Base-by-base conservation (phyloP, 2,888 invertebrate genomes). In the Oithona nana region DNA sequence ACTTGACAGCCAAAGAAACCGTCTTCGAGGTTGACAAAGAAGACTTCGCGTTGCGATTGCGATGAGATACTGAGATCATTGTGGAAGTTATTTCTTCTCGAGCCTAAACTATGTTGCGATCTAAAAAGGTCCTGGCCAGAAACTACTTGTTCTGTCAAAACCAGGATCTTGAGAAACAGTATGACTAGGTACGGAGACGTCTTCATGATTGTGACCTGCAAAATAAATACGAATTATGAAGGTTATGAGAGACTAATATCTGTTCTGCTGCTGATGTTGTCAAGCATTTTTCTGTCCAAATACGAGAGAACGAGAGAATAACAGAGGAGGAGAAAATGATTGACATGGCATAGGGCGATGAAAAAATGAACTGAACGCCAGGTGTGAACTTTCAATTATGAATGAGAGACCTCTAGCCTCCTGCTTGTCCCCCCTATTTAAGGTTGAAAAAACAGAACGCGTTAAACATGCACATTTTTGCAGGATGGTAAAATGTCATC, bases 1-100 rank as follows among this genome's bases (percentile, higher is more conserved):
- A 92, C 88, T 81, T 93, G 92, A 78, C 92, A 93, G 72, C 90
- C 92, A 78, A 93, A 93, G 77, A 89, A 92, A 74, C 92, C 92
- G 80, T 92, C 90, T 80, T 92, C 92, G 77, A 92, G 81, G 78
- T 92, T 92, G 75, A 93, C 82, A 80, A 92, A 89, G 81, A 93
- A 92, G 75, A 90, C 84, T 81, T 92, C 90, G 77, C 84, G 82
- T 39, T 64, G 22, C n/a, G 49, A 6, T n/a, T n/a, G n/a, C n/a
- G n/a, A n/a, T n/a, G n/a, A n/a, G n/a, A n/a, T n/a, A 24, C 29
- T 59, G 59, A 59, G 59, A 59, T 59, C 59, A 50, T 1, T 1
- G 13, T 28, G 57, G 4, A 29, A 11, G 39, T 39, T 39, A 39
- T 16, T 39, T 39, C 39, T 39, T 39, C 39, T 6, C 16, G 16